A percentile compares a stretch with the other conserved stretches of the same genome.
These are phyloP conservation scores for Phlogophora meticulosa DNA, from an alignment of 2,888 invertebrate genomes.

Conservation along the genomic window DNA sequence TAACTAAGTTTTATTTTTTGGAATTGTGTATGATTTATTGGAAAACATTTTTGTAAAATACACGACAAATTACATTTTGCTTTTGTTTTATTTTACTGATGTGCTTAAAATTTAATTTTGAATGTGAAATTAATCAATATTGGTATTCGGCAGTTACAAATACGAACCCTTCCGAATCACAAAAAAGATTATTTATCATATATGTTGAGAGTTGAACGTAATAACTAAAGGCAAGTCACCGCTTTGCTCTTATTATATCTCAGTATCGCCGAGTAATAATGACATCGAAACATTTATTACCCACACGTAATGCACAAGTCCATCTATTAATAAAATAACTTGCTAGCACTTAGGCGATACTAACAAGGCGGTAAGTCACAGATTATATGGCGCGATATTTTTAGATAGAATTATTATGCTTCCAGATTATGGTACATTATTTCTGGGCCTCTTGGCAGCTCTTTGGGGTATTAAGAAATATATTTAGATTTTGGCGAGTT, in stretches of 20 bases:
- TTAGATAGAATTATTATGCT: slow-evolving; percentile 57
- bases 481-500: neutral
- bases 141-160: no score
- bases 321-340: slow-evolving; percentile 55
- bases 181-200: neutral
- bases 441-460: slow-evolving; percentile 8
- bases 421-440: slow-evolving; percentile 38
- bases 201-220: neutral
- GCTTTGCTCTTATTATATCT: slow-evolving; percentile 10
- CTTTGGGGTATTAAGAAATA: neutral
- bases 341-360: slow-evolving; percentile 54
- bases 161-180: neutral
- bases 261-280: slow-evolving; percentile 33
- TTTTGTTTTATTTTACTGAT: no score
- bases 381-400: slow-evolving; percentile 47
- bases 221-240: neutral
- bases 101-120: neutral
- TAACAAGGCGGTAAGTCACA: slow-evolving; percentile 29
- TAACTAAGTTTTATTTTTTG: no score
- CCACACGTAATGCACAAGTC: slow-evolving; percentile 33
- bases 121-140: no score
- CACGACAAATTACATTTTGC: no score
- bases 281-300: slow-evolving; percentile 34
- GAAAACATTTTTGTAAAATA: no score
- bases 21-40: no score